Evolutionary conservation across 2,888 invertebrate species (phyloP).

Genomic region (Salticus scenicus): DNA sequence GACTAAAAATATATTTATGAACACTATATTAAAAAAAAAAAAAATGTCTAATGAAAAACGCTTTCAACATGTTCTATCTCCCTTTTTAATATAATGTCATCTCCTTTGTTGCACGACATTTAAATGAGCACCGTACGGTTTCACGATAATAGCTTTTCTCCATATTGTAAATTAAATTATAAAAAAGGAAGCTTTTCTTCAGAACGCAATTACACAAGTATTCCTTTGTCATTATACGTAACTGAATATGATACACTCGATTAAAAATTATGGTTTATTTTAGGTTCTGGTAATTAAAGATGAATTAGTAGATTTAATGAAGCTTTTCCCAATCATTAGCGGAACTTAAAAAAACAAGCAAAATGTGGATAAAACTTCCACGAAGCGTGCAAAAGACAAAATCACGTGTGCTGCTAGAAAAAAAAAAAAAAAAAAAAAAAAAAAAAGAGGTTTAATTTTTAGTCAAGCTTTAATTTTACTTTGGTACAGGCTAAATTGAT

Average conservation of each 20-base stretch:
- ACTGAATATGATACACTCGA: slow-evolving; percentile 50
- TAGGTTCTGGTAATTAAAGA: slow-evolving; percentile 58
- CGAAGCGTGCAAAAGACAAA: slow-evolving; percentile 41
- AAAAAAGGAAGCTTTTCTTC: not conserved
- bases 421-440: too few species aligned
- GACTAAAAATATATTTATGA: too few species aligned
- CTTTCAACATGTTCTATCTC: too few species aligned
- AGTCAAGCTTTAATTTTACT: slow-evolving; percentile 53
- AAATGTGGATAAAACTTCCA: slow-evolving; percentile 35
- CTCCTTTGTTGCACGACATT: not conserved
- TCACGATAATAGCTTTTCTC: not conserved
- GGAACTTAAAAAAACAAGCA: slow-evolving; percentile 36
- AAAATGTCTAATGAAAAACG: too few species aligned
- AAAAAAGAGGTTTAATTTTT: slow-evolving; percentile 52
- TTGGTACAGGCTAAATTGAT: slow-evolving; percentile 41
- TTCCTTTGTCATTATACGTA: slow-evolving; percentile 50
- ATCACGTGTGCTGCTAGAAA: slow-evolving; percentile 8
- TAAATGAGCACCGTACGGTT: not conserved
- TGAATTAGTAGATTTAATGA: slow-evolving; percentile 69
- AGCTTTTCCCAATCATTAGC: slow-evolving; percentile 64
- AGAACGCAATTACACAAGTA: slow-evolving; percentile 18
- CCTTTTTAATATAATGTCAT: not conserved
- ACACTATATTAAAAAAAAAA: too few species aligned
- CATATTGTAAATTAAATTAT: slow-evolving; percentile 1
- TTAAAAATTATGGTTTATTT: slow-evolving; percentile 49